phyloP scores from a whole-genome alignment of 2,888 invertebrate genomes.

The Melieria crassipennis region DNA sequence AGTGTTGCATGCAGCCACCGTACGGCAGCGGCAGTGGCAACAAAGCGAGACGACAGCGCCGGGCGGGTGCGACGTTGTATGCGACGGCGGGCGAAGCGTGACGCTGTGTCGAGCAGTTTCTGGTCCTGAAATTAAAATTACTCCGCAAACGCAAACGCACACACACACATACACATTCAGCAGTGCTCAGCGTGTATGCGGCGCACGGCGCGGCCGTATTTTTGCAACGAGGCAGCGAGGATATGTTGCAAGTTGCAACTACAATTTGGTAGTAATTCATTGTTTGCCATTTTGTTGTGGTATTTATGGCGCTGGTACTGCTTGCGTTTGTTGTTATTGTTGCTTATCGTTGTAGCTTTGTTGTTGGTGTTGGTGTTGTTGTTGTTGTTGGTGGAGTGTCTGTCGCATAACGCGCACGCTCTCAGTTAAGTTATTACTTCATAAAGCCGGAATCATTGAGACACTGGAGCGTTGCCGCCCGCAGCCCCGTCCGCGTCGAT shows the following conservation, averaged over 20 bases:
- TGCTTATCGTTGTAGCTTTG: constrained; percentile 28
- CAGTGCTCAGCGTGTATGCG: background rate
- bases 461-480: constrained; percentile 44
- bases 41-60: background rate
- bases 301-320: constrained; percentile 3
- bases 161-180: background rate
- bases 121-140: constrained; percentile 26
- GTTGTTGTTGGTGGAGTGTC: constrained; percentile 30
- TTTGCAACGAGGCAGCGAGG: background rate
- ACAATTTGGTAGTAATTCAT: constrained; percentile 26
- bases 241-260: constrained; percentile 2
- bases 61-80: background rate
- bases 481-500: background rate
- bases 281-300: constrained; percentile 27
- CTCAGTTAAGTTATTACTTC: constrained; percentile 59
- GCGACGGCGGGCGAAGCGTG: constrained; percentile 12
- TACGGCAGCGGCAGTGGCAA: constrained; percentile 8
- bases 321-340: constrained; percentile 45
- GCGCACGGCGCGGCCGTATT: background rate
- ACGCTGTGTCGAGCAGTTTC: constrained; percentile 17
- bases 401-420: constrained; percentile 10
- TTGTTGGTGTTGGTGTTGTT: constrained; percentile 30
- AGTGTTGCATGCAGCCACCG: constrained; percentile 26
- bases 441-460: constrained; percentile 61
- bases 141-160: background rate